Percentiles rank a stretch among this genome's conserved stretches.
Evolutionary conservation across 2,888 invertebrate genomes (phyloP).

Genomic region (Volucella bombylans): DNA sequence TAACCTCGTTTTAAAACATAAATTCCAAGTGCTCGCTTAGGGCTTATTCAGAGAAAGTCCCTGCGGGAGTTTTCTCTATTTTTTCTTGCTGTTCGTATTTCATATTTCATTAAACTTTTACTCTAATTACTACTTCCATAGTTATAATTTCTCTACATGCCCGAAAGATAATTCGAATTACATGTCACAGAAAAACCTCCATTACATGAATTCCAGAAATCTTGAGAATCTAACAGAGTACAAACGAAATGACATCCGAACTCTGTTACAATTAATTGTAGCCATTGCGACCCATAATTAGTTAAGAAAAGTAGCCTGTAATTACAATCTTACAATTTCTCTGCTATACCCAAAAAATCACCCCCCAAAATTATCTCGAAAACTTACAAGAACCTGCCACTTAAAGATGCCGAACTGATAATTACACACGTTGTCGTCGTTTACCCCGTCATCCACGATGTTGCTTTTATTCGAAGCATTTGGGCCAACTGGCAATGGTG

Average conservation of each 20-base stretch:
- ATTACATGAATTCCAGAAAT: constrained; percentile 8
- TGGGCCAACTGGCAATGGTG: background rate
- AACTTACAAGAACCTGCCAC: constrained; percentile 38
- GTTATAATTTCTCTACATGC: too few relatives aligned
- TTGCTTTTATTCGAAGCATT: constrained; percentile 34
- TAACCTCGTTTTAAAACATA: too few relatives aligned
- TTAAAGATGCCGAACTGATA: constrained; percentile 55
- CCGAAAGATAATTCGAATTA: background rate
- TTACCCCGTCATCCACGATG: background rate
- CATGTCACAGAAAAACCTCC: background rate
- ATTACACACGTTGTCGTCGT: constrained; percentile 24
- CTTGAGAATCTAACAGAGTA: background rate
- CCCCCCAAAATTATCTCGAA: constrained; percentile 49
- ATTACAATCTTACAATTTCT: constrained; percentile 63
- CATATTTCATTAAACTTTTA: too few relatives aligned
- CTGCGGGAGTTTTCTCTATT: too few relatives aligned
- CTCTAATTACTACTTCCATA: too few relatives aligned
- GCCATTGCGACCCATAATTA: constrained; percentile 57
- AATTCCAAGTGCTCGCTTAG: too few relatives aligned
- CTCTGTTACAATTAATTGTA: constrained; percentile 63
- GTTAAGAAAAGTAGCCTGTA: constrained; percentile 48
- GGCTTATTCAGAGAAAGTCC: too few relatives aligned
- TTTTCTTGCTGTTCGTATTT: too few relatives aligned
- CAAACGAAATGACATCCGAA: background rate
- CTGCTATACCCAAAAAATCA: constrained; percentile 44